Base-by-base conservation (phyloP, 2,888 invertebrate species). In the Raillietiella orientalis region DNA sequence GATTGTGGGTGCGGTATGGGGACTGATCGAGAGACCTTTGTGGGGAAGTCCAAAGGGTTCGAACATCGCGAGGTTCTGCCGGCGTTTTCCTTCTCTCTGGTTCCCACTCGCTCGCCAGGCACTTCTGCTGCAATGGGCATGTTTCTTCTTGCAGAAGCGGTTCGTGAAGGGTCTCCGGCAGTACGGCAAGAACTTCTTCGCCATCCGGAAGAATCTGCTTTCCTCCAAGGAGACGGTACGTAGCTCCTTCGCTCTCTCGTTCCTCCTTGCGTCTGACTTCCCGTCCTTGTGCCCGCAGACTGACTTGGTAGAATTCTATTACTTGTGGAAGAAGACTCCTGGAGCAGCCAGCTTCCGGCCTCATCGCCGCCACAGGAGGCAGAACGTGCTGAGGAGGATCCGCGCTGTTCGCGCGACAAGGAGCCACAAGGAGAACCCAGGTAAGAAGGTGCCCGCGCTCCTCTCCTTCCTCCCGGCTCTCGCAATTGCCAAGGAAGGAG, bases 311-410 rank as follows among this genome's bases (percentile, higher is more conserved):
- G 87, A 90, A 48, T 96, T 79, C 54, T 96, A 96, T 52, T 96
- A 96, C 53, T 58, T 87, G 43, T 96, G 96, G 96, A 99, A 99
- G 56, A 96, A 93, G 55, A 87, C 90, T 20, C 82, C 90, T 12
- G 82, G 82, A 39, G 93, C 93, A 32, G 77, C 79, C 47, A 82
- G 77, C 45, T 84, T 84, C 48, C 62, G 90, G 37, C 87, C 87
- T 14, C 84, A 87, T 44, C 58, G 87, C 35, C 58, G 87, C 43
- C 45, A 44, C 32, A 57, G 82, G 34, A 56, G 79, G 27, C 75
- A 72, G 46, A 70, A 70, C 37, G 75, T 77, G 26, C 52, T 82
- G 38, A 59, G 79, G 36, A 58, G 82, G 39, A 77, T 77, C 35
- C 61, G 36, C 24, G 30, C 43, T 37, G 32, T 36, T 27, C 22